Evolutionary conservation across 2,888 invertebrate genomes (phyloP).

Genomic region (Scelioninae gen. 1): DNA sequence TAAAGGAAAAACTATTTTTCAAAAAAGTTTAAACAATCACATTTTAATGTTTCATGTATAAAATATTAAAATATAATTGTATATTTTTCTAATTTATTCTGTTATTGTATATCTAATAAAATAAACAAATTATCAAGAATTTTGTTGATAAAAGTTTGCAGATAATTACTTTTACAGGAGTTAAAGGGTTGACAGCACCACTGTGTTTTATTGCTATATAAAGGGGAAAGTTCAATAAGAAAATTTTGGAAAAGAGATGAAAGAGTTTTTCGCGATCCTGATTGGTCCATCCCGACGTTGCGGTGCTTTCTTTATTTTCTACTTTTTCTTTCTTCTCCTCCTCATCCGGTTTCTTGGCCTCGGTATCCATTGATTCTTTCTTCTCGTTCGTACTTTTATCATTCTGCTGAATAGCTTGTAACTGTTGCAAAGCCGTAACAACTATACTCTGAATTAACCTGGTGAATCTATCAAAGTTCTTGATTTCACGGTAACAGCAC

Average conservation of each 20-base stretch:
- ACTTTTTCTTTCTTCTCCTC: slow-evolving; percentile 79
- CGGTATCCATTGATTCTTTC: slow-evolving; percentile 79
- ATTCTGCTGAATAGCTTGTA: slow-evolving; percentile 88
- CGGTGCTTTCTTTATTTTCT: slow-evolving; percentile 80
- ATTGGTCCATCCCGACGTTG: slow-evolving; percentile 87
- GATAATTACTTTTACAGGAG: slow-evolving; percentile 82
- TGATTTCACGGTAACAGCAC: slow-evolving; percentile 96
- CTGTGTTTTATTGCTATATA: slow-evolving; percentile 95
- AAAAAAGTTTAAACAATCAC: no score
- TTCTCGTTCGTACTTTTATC: slow-evolving; percentile 80
- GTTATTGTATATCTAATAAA: no score
- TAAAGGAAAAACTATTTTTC: no score
- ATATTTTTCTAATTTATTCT: no score
- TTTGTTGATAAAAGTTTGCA: no score
- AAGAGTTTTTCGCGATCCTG: slow-evolving; percentile 95
- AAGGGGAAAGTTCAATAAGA: slow-evolving; percentile 94
- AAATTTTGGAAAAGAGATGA: slow-evolving; percentile 94
- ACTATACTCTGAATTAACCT: slow-evolving; percentile 94
- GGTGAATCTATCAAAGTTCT: slow-evolving; percentile 96
- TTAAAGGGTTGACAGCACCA: slow-evolving; percentile 85
- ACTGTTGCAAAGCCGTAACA: slow-evolving; percentile 92
- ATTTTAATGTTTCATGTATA: no score
- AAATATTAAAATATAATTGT: no score
- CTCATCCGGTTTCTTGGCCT: slow-evolving; percentile 76
- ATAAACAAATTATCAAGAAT: no score